Evolutionary conservation across 2,113 vertebrate genomes (phyloP), one percentile per base, ranked within the genome.

Genomic region (Larimichthys crocea): DNA sequence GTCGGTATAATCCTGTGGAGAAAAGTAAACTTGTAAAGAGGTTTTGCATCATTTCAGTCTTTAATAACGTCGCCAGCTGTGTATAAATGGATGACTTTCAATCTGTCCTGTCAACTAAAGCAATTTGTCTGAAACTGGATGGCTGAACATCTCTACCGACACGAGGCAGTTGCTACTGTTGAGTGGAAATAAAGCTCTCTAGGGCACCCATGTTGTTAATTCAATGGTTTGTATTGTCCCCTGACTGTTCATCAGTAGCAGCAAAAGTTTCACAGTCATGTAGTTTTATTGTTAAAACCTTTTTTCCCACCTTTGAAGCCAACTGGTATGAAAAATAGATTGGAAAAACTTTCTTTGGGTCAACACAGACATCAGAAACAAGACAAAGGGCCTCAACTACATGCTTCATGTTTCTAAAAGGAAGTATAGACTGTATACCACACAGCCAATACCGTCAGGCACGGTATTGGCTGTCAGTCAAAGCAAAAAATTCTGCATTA

Each of bases 1-100:
- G 46, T 64, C 17, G 44, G 44, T 55, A 19, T 10, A 74, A 17
- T 63, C 40, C 46, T 42, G 24, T 70, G 48, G 74, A 59, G 70
- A 62, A 6, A 63, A 62, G 29, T 46, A 40, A 73, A 57, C 48
- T 40, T 48, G 20, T 56, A 40, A 48, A 62, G 17, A 26, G 70
- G 55, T 42, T 76, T 57, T 17, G 12, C 16, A 59, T 50, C n/a
- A 17, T 46, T 22, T 59, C 9, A 48, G 19, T 60, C 52, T 2
- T 60, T 17, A 53, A 63, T 50, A 46, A 61, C 40, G n/a, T 44
- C 40, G n/a, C 16, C 19, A 31, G 7, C 16, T 12, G 14, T 50
- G 26, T 59, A 10, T 10, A 6, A 19, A 31, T 19, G 4, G 22
- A 63, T 20, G 2, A 46, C 20, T 42, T 50, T 42, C 16, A 55